Conservation (phyloP, 2,113 vertebrate genomes). For the Pachycephala philippinensis region DNA sequence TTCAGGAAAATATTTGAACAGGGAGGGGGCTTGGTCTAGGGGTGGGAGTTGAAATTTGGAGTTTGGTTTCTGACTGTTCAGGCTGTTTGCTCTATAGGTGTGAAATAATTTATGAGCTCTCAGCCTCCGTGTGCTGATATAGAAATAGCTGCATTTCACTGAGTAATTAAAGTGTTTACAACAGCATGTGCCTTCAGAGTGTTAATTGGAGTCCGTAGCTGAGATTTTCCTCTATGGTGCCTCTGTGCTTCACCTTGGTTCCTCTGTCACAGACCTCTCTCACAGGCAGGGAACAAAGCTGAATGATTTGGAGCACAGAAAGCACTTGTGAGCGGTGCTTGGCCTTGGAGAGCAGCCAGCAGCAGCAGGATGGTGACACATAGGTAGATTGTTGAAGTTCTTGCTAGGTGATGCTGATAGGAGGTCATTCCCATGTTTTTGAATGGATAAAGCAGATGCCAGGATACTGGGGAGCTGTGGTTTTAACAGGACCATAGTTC, state of each 20-base stretch:
- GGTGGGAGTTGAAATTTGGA: background rate
- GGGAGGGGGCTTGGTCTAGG: background rate
- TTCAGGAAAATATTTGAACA: constrained; percentile 31
- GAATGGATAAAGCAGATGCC: background rate
- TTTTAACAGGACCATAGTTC: background rate
- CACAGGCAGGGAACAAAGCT: background rate
- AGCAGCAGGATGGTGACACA: background rate
- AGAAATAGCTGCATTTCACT: background rate
- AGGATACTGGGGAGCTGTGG: background rate
- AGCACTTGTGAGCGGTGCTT: background rate
- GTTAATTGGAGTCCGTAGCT: background rate
- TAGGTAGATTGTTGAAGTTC: background rate
- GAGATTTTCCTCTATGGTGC: background rate
- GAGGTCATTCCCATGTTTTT: background rate
- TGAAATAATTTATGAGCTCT: background rate
- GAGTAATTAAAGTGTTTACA: background rate
- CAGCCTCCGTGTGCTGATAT: background rate
- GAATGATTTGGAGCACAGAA: background rate
- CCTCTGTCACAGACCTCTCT: background rate
- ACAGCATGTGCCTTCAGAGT: background rate
- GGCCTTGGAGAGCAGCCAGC: background rate
- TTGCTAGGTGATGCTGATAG: background rate
- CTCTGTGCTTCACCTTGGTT: background rate
- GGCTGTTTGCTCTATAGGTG: constrained; percentile 15
- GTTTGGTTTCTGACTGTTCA: background rate